Evolutionary conservation across 2,113 vertebrate genomes (phyloP).

Genomic region (Melanostigma gelatinosum): DNA sequence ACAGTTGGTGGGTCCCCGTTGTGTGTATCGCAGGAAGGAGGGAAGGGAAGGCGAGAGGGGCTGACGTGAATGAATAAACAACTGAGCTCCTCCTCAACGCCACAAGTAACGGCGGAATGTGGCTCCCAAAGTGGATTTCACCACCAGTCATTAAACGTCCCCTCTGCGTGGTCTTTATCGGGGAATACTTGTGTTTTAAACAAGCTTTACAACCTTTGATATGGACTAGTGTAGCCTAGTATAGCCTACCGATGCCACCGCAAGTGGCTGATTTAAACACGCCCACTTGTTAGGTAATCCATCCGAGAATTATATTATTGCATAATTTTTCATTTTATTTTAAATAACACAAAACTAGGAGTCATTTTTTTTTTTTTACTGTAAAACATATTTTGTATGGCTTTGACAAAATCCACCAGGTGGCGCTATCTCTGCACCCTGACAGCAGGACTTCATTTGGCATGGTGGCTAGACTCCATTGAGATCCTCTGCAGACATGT

Average conservation of each 20-base stretch:
- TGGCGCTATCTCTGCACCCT: conserved; percentile 34
- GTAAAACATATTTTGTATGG: conserved; percentile 2
- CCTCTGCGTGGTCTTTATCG: too few species aligned
- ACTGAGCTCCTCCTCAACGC: conserved; percentile 76
- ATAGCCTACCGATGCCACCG: background rate
- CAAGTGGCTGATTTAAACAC: background rate
- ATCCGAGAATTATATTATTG: fast-evolving
- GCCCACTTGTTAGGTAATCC: background rate
- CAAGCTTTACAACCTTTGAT: background rate
- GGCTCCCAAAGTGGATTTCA: conserved; percentile 29
- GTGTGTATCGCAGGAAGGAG: conserved; percentile 79
- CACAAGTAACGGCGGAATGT: conserved; percentile 61
- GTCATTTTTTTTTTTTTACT: conserved; percentile 6
- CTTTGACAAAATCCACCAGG: conserved; percentile 35
- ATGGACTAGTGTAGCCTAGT: background rate
- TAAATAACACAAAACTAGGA: fast-evolving
- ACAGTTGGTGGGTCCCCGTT: conserved; percentile 78
- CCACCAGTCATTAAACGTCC: background rate
- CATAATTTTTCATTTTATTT: background rate
- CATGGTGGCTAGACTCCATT: background rate
- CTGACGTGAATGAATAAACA: conserved; percentile 86
- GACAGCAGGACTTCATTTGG: background rate
- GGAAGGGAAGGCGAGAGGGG: conserved; percentile 77
- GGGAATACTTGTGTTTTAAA: background rate
- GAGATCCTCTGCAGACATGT: background rate